Conservation (phyloP, 2,797 vertebrate species). For the Semaprochilodus insignis region DNA sequence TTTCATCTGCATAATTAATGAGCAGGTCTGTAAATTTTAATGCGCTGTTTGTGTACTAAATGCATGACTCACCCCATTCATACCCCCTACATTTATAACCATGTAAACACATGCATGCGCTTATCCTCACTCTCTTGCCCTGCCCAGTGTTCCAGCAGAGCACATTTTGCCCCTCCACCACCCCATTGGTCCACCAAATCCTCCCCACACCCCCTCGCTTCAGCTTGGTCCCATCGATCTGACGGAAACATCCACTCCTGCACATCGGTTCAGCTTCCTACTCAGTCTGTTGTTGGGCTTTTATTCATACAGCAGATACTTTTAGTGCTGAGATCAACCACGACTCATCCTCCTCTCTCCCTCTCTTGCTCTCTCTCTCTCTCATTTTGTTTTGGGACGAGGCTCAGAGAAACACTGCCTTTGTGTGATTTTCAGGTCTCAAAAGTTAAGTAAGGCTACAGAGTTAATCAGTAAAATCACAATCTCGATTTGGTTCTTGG, state of each 20-base stretch:
- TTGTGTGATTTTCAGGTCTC: no score
- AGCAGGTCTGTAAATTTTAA: no score
- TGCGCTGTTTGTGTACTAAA: neutral
- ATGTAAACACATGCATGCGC: neutral
- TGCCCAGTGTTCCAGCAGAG: conserved; percentile 66
- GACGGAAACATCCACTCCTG: conserved; percentile 80
- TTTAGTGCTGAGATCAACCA: conserved; percentile 62
- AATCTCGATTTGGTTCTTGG: no score
- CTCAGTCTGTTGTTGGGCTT: conserved; percentile 63
- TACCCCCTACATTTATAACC: neutral
- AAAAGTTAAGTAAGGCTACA: no score
- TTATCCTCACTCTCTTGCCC: conserved; percentile 19
- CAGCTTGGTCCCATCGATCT: conserved; percentile 67
- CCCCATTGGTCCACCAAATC: conserved; percentile 57
- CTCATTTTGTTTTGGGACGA: conserved; percentile 9
- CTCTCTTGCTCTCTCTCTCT: conserved; percentile 3
- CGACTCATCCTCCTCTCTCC: conserved; percentile 57
- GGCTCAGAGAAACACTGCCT: no score
- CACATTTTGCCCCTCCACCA: conserved; percentile 66
- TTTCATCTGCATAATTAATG: no score
- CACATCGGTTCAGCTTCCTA: conserved; percentile 66
- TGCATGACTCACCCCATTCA: conserved; percentile 24
- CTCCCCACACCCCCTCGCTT: conserved; percentile 49
- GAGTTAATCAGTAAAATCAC: no score
- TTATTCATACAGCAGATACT: conserved; percentile 63